Conservation (phyloP, 2,888 invertebrate species). For the Saturnia pavonia region DNA sequence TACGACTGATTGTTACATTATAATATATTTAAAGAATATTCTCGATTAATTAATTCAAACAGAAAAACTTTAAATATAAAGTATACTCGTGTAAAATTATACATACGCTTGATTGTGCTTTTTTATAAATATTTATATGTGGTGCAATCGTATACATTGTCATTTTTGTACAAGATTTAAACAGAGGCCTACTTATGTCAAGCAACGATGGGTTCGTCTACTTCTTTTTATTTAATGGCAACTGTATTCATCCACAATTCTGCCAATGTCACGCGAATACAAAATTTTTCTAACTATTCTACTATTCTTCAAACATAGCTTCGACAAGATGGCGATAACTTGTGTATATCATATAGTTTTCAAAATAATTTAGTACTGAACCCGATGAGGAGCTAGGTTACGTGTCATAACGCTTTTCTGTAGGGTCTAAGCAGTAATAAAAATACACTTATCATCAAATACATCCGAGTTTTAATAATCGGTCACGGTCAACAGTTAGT, state of each 20-base stretch:
- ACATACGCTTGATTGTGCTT: constrained; percentile 38
- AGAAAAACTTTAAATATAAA: constrained; percentile 34
- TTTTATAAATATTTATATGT: constrained; percentile 29
- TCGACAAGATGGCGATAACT: too few relatives aligned
- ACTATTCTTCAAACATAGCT: too few relatives aligned
- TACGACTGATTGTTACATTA: constrained; percentile 56
- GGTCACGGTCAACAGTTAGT: too few relatives aligned
- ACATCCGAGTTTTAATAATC: neutral
- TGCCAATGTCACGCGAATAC: too few relatives aligned
- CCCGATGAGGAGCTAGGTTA: neutral
- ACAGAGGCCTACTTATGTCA: constrained; percentile 6
- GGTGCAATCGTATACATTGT: constrained; percentile 5
- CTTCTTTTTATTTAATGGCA: too few relatives aligned
- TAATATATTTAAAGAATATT: constrained; percentile 24
- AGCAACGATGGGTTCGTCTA: neutral
- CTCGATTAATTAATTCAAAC: constrained; percentile 31
- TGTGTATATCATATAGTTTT: too few relatives aligned
- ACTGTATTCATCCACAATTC: too few relatives aligned
- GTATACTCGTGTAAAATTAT: constrained; percentile 24
- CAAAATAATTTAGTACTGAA: neutral
- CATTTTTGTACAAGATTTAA: constrained; percentile 11
- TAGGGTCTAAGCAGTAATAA: neutral
- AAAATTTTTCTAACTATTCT: too few relatives aligned
- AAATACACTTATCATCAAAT: neutral
- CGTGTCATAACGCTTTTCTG: neutral